phyloP scores from a whole-genome alignment of 2,797 vertebrate species.

The Natrix natrix region DNA sequence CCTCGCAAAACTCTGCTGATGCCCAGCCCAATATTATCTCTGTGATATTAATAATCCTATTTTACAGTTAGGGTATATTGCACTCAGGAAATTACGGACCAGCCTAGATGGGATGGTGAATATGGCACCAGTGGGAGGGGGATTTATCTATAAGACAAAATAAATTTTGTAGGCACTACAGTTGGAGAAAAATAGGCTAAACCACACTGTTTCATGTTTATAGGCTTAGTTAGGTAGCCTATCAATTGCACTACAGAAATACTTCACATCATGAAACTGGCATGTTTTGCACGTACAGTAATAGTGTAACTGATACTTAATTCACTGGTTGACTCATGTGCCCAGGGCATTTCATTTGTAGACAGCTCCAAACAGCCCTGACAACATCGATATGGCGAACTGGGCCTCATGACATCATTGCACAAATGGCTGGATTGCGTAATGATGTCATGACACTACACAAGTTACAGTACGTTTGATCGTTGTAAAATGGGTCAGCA shows the following conservation, averaged over 20 bases:
- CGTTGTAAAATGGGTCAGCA: not conserved
- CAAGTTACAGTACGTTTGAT: not conserved
- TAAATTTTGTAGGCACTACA: not conserved
- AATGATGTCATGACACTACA: not conserved
- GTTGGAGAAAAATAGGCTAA: not conserved
- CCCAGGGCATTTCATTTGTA: not conserved
- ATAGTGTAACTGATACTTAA: too few relatives aligned
- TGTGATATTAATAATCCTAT: not conserved
- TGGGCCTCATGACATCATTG: not conserved
- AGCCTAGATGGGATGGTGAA: not conserved
- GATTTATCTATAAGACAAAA: not conserved
- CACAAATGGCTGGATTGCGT: not conserved
- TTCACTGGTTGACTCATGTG: not conserved
- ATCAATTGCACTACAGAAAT: not conserved
- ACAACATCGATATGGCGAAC: not conserved
- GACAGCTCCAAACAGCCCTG: not conserved
- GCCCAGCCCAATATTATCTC: not conserved
- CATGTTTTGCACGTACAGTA: not conserved
- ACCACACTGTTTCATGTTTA: not conserved
- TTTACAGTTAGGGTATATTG: not conserved
- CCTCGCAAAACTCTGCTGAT: not conserved
- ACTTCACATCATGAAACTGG: not conserved
- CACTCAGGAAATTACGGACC: not conserved
- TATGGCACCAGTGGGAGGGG: not conserved
- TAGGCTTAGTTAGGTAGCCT: not conserved